These are phyloP conservation scores for Dynastes hyllus DNA, from an alignment of 2,888 invertebrate genomes.

Conservation along the genomic window DNA sequence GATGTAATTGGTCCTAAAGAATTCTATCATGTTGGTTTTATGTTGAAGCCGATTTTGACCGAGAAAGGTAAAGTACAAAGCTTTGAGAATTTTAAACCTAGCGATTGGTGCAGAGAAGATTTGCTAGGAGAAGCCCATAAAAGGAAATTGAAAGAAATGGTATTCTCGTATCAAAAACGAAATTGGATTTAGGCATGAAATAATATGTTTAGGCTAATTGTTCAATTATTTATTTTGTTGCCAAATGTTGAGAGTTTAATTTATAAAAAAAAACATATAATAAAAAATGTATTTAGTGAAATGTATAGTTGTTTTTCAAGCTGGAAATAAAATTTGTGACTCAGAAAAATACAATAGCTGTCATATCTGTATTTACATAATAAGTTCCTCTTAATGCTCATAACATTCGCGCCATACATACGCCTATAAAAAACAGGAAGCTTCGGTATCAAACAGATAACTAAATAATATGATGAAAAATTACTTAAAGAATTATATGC, in stretches of 20 bases:
- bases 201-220: constrained; percentile 10
- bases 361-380: too few relatives aligned
- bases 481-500: too few relatives aligned
- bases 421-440: too few relatives aligned
- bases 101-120: constrained; percentile 67
- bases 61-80: constrained; percentile 70
- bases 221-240: constrained; percentile 28
- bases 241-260: constrained; percentile 13
- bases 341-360: too few relatives aligned
- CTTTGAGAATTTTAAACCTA: constrained; percentile 69
- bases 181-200: constrained; percentile 64
- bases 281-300: too few relatives aligned
- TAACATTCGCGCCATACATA: too few relatives aligned
- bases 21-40: constrained; percentile 71
- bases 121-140: constrained; percentile 66
- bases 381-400: too few relatives aligned
- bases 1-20: constrained; percentile 69
- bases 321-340: too few relatives aligned
- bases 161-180: constrained; percentile 64
- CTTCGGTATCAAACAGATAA: too few relatives aligned
- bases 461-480: too few relatives aligned
- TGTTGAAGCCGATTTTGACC: constrained; percentile 72
- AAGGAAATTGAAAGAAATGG: constrained; percentile 66
- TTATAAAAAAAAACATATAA: background rate
- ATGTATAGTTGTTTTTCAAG: too few relatives aligned